A percentile compares a stretch with the other conserved stretches of the same genome.
Conservation (phyloP, 2,113 vertebrate genomes). For the Sturnus vulgaris region DNA sequence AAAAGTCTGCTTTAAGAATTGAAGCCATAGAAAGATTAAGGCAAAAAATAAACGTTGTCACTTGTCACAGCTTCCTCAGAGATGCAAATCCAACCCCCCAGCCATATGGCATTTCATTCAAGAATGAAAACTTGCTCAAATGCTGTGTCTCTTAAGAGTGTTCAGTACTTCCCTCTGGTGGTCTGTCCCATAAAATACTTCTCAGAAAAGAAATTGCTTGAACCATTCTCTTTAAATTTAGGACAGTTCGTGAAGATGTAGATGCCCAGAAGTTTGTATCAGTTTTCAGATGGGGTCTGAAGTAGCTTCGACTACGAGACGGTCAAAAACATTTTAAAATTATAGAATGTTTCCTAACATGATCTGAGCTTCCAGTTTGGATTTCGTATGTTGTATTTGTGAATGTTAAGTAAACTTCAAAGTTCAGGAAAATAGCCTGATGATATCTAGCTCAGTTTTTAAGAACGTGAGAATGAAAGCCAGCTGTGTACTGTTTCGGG, state of each 20-base stretch:
- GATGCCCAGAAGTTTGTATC: not conserved
- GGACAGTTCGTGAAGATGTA: not conserved
- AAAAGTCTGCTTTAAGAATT: not conserved
- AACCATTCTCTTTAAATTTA: not conserved
- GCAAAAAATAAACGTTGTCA: not conserved
- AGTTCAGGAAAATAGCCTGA: not conserved
- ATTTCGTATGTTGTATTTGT: not conserved
- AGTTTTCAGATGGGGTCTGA: not conserved
- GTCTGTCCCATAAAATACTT: not conserved
- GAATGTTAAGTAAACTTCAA: not conserved
- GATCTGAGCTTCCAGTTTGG: not conserved
- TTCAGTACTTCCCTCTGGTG: conserved; percentile 14
- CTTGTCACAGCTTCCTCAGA: not conserved
- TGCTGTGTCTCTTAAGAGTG: not conserved
- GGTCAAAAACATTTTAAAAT: not conserved
- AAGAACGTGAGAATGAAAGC: not conserved
- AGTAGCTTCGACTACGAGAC: not conserved
- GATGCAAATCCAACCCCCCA: not conserved
- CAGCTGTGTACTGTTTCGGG: not conserved
- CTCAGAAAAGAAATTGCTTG: not conserved
- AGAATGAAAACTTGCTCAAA: conserved; percentile 22
- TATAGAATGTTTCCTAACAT: not conserved
- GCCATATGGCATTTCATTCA: not conserved
- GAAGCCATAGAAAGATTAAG: not conserved
- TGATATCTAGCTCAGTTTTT: not conserved